These are phyloP conservation scores for Ormia ochracea DNA, from an alignment of 2,888 invertebrate species.

Conservation along the genomic window DNA sequence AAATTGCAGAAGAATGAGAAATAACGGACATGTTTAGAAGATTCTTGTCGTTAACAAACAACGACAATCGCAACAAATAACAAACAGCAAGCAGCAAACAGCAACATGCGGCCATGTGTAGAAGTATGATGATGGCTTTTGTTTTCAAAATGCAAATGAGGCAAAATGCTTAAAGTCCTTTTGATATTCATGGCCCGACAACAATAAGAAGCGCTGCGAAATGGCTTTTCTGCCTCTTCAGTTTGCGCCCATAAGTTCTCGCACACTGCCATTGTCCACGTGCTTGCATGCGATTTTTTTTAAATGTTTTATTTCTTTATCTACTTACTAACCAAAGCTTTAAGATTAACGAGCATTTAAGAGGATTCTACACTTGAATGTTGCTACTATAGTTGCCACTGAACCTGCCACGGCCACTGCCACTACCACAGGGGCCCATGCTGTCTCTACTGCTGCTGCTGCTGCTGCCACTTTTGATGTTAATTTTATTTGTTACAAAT, in stretches of 20 bases:
- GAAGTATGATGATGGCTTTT: constrained; percentile 54
- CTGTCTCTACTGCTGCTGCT: background rate
- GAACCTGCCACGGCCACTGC: background rate
- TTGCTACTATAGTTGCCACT: background rate
- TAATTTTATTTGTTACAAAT: constrained; percentile 50
- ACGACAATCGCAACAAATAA: constrained; percentile 30
- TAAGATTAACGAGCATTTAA: constrained; percentile 62
- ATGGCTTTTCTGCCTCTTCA: constrained; percentile 3
- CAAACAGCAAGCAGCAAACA: constrained; percentile 8
- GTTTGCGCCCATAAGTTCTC: background rate
- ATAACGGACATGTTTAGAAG: constrained; percentile 35
- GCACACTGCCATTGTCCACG: background rate
- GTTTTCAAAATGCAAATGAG: constrained; percentile 61
- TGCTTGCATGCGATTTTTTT: background rate
- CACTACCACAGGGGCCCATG: background rate
- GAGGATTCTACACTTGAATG: constrained; percentile 31
- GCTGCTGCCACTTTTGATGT: constrained; percentile 17
- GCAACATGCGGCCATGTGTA: constrained; percentile 6
- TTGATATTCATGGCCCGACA: constrained; percentile 54
- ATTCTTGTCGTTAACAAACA: constrained; percentile 20
- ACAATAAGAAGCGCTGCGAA: constrained; percentile 20
- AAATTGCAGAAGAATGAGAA: constrained; percentile 7
- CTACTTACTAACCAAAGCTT: constrained; percentile 55
- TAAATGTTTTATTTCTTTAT: constrained; percentile 44
- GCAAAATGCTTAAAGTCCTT: constrained; percentile 49